These are phyloP conservation scores for Liolophura sinensis DNA, from an alignment of 1,140 invertebrate genomes.

Conservation along the genomic window DNA sequence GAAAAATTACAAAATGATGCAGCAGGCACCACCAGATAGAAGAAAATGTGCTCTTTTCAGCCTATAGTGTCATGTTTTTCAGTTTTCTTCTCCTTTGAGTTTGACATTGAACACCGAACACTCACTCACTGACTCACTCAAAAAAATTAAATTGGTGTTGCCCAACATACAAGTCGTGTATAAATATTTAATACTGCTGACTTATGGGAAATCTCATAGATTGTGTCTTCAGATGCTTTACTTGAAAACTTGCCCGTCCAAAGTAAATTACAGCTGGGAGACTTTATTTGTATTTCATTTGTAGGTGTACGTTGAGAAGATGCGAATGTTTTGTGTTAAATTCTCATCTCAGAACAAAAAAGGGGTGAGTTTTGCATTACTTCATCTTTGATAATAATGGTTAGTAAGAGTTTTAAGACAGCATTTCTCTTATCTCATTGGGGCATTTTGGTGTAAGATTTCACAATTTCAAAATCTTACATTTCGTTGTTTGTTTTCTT, in stretches of 20 bases:
- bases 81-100: too few relatives aligned
- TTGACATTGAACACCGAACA: too few relatives aligned
- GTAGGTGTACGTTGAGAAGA: constrained; percentile 77
- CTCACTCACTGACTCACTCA: too few relatives aligned
- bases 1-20: too few relatives aligned
- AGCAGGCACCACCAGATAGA: too few relatives aligned
- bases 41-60: too few relatives aligned
- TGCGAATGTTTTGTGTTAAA: constrained; percentile 78
- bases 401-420: not conserved
- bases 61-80: too few relatives aligned
- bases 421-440: not conserved
- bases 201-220: not conserved
- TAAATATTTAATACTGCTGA: too few relatives aligned
- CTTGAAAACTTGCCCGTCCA: not conserved
- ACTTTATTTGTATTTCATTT: constrained; percentile 22
- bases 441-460: not conserved
- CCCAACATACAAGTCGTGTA: too few relatives aligned
- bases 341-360: constrained; percentile 65
- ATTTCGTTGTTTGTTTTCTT: constrained; percentile 8
- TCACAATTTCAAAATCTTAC: constrained; percentile 17
- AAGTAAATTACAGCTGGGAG: too few relatives aligned
- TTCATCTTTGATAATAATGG: constrained; percentile 12
- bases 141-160: too few relatives aligned
- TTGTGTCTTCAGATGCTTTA: constrained; percentile 5
- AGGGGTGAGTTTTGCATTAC: constrained; percentile 56